Evolutionary conservation across 2,888 invertebrate genomes (phyloP), one percentile per base, ranked within the genome.

Genomic region (Arge pagana): DNA sequence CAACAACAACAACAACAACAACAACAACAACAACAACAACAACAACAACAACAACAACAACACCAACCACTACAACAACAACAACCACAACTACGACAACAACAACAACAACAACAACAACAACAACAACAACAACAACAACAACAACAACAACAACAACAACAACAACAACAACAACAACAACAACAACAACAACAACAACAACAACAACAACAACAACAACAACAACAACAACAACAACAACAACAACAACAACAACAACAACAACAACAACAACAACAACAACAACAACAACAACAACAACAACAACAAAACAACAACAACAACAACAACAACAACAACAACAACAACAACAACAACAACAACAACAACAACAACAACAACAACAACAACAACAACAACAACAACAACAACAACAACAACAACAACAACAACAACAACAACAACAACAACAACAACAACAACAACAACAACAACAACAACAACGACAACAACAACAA

Each of bases 141-240:
- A 49, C 50, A 23, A 50, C 50, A 23, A 49, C 50, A 23, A 50
- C 50, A 23, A 49, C 50, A 23, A 49, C 50, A 23, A 49, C 50
- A 23, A 49, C 50, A 23, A 49, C 50, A 23, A 49, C 50, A 23
- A 49, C 50, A 23, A 49, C 50, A 23, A 49, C 50, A 23, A 49
- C 50, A 23, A 49, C 50, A 23, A 49, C 50, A 23, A 49, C 50
- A 23, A 49, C 50, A 23, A 49, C 50, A 23, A 49, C 50, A 23
- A 49, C 50, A 23, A 49, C 50, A 23, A 49, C 50, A 23, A 49
- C 50, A 23, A 49, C 48, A 15, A 21, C 41, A 37, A 45, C 35
- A 48, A 35, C 52, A 39, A 52, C 36, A 23, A 52, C 52, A 39
- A 51, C 49, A 39, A 35, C 52, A 39, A 53, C 52, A 39, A 53